phyloP scores from a whole-genome alignment of 2,797 vertebrate genomes.

The Eurystomus glaucurus region DNA sequence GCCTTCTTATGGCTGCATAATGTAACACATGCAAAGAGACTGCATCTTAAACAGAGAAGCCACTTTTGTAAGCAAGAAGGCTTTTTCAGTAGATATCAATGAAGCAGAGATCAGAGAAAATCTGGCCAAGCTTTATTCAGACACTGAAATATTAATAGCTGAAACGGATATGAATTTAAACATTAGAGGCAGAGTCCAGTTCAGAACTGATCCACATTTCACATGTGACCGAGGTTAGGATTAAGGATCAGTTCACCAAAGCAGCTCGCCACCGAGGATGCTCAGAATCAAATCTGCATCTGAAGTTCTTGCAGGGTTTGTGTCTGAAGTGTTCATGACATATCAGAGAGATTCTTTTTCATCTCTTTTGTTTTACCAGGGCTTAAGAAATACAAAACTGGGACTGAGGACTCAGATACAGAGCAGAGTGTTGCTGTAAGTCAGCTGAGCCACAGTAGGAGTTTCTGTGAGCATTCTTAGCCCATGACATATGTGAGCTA shows the following conservation, averaged over 20 bases:
- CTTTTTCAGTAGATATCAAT: background rate
- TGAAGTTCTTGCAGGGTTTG: background rate
- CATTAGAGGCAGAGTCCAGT: slow-evolving; percentile 14
- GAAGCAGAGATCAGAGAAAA: slow-evolving; percentile 9
- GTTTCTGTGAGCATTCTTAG: slow-evolving; percentile 30
- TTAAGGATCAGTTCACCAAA: slow-evolving; percentile 36
- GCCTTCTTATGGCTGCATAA: background rate
- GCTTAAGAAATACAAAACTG: background rate
- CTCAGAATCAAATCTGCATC: background rate
- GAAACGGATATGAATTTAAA: slow-evolving; percentile 28
- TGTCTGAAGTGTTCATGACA: background rate
- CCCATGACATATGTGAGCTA: slow-evolving; percentile 20
- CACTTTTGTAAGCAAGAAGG: background rate
- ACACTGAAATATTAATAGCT: slow-evolving; percentile 31
- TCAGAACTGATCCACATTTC: background rate
- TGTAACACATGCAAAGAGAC: background rate
- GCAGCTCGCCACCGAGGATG: background rate
- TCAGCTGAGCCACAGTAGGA: slow-evolving; percentile 46
- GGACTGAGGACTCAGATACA: background rate
- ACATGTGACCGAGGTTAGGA: background rate
- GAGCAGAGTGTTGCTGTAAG: background rate
- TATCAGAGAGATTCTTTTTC: slow-evolving; percentile 2
- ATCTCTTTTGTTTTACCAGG: slow-evolving; percentile 4
- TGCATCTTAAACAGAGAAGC: background rate
- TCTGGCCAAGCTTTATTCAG: background rate